Evolutionary conservation across 2,888 invertebrate genomes (phyloP), one percentile per base, ranked within the genome.

Genomic region (Muschampia plurimacula): DNA sequence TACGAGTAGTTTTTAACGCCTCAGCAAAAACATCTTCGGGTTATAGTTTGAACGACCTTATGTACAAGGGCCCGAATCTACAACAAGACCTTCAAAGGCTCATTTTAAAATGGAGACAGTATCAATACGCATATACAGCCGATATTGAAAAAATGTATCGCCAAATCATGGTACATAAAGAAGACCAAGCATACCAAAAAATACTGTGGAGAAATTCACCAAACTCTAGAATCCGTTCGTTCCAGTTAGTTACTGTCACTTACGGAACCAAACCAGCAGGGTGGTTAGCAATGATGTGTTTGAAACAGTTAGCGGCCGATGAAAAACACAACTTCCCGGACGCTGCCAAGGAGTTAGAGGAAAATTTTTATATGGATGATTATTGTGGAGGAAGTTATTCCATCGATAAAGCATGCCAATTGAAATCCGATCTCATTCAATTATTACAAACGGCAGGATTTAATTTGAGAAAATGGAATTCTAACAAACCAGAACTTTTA

Each of bases 121-220:
- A 71, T 41, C 52, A 69, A 57, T 77, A 74, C 36, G 78, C 68
- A 2, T 75, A 67, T 32, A 75, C 75, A 2, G 75, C 77, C 7
- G 77, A 79, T 46, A 69, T 74, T 4, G 74, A 77, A 66, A 78
- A 76, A 39, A 76, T 77, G 74, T 79, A 72, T 49, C 15, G 78
- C 0, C 65, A 68, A 22, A 77, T 77, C 8, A 15, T 57, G 8
- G 10, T 77, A 8, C 44, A 75, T 22, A 44, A 65, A 13, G 66
- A 75, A 4, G 74, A 77, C 60, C 75, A 76, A 55, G 57, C 46
- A 10, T 63, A 74, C n/a, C 78, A 78, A 55, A 75, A 74, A 28
- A 76, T 78, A 6, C 7, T 67, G 39, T 67, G 67, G 67, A 36
- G 74, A 10, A 70, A 67, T 63, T 28, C 73, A 13, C 52, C 70